Conservation (phyloP, 2,113 vertebrate species). For the Dasyprocta punctata region DNA sequence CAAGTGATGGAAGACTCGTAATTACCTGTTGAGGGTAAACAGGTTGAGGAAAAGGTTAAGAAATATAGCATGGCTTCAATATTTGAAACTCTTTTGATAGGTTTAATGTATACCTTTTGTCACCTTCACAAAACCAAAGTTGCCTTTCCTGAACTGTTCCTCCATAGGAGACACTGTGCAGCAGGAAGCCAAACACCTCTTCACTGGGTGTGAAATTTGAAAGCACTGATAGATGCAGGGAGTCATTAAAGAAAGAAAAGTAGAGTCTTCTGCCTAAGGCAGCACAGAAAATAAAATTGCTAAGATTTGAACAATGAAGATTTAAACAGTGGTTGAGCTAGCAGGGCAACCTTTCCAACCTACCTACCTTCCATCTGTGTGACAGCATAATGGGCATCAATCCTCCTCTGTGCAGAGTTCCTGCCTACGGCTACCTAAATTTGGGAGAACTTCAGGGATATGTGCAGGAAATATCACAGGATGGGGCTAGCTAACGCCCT, state of each 20-base stretch:
- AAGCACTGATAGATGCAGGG: neutral
- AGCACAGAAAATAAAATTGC: neutral
- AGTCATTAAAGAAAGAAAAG: neutral
- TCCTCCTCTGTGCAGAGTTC: neutral
- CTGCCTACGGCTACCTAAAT: neutral
- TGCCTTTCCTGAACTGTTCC: neutral
- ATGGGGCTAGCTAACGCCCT: neutral
- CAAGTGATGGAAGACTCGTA: neutral
- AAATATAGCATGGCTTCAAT: neutral
- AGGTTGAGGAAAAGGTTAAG: neutral
- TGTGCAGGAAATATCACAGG: neutral
- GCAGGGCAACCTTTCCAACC: neutral
- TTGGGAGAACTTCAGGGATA: neutral
- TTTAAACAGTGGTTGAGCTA: too few species aligned
- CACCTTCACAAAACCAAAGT: conserved; percentile 32
- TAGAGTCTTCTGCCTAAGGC: neutral
- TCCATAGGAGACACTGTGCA: neutral
- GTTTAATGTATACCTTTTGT: neutral
- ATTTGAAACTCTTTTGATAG: neutral
- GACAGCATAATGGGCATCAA: neutral
- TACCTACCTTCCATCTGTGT: neutral
- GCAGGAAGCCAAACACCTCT: neutral
- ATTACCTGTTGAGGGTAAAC: too few species aligned
- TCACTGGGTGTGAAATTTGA: neutral
- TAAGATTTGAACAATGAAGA: neutral